Evolutionary conservation across 2,113 vertebrate species (phyloP), one percentile per base, ranked within the genome.

Genomic region (Cacatua alba): DNA sequence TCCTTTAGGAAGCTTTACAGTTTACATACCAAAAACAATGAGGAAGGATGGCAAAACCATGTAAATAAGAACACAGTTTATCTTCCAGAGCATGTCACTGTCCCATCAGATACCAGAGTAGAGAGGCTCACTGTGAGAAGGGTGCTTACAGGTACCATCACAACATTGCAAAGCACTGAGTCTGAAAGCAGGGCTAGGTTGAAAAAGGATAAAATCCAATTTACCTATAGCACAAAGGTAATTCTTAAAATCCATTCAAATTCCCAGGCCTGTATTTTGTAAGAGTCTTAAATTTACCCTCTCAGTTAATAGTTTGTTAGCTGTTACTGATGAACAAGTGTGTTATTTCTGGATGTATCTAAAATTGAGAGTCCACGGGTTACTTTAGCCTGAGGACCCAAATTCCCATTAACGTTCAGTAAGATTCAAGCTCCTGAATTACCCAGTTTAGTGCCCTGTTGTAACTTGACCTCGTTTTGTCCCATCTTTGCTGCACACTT

Each of bases 101-200:
- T 23, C 82, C 46, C 28, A 1, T 31, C 7, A 28, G 81, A 65
- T 60, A 59, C 23, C 68, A 11, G 59, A 33, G 80, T 0, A 51
- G 76, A 33, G 48, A 28, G 43, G 26, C n/a, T 35, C 6, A 6
- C 37, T 8, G 62, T 1, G 17, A 44, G 60, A 15, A 14, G 48
- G 48, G 28, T 57, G 13, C 0, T 9, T 16, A 25, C 44, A 85
- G 33, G 43, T n/a, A 6, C 0, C 35, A 26, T 44, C 4, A 0
- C 17, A 28, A 11, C 25, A 13, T 4, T 7, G 52, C 48, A 62
- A 18, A 44, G 63, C 46, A 4, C 7, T 37, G 11, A 29, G 29
- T 17, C 31, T 77, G 75, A 71, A 49, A 81, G 69, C 69, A 69
- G 62, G 75, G 60, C 29, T n/a, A n/a, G 67, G 55, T 3, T 78